phyloP scores from a whole-genome alignment of 2,888 invertebrate genomes.

The Nycteola revayana region DNA sequence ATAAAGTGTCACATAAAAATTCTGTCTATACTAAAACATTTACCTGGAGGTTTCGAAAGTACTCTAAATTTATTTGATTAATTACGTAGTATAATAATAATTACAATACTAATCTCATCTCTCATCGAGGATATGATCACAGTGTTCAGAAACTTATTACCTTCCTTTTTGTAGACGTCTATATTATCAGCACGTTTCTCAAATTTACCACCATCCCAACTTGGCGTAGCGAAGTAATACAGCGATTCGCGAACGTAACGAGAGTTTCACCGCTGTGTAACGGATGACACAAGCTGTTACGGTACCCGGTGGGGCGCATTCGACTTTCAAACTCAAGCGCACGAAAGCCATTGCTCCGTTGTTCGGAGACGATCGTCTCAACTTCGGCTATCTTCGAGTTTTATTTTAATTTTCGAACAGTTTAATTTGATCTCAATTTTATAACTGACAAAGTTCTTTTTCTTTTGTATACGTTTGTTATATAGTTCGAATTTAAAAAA shows the following conservation, averaged over 20 bases:
- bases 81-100: no score
- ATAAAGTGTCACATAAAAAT: no score
- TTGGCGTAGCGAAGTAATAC: constrained; percentile 41
- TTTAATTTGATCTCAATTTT: constrained; percentile 35
- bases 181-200: not conserved
- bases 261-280: constrained; percentile 70
- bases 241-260: constrained; percentile 68
- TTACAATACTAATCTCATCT: no score
- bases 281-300: constrained; percentile 79
- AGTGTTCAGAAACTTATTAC: no score
- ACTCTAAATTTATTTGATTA: no score
- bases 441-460: constrained; percentile 28
- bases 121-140: no score
- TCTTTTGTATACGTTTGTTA: constrained; percentile 22
- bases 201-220: not conserved
- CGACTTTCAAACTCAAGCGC: constrained; percentile 71
- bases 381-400: constrained; percentile 47
- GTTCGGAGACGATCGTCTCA: constrained; percentile 35
- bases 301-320: constrained; percentile 52
- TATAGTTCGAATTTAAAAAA: constrained; percentile 9
- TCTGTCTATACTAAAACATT: no score
- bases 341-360: constrained; percentile 43
- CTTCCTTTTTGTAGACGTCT: not conserved
- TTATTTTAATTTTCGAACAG: constrained; percentile 14
- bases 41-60: no score